phyloP scores from a whole-genome alignment of 2,113 vertebrate species.

The Eubucco bourcierii region DNA sequence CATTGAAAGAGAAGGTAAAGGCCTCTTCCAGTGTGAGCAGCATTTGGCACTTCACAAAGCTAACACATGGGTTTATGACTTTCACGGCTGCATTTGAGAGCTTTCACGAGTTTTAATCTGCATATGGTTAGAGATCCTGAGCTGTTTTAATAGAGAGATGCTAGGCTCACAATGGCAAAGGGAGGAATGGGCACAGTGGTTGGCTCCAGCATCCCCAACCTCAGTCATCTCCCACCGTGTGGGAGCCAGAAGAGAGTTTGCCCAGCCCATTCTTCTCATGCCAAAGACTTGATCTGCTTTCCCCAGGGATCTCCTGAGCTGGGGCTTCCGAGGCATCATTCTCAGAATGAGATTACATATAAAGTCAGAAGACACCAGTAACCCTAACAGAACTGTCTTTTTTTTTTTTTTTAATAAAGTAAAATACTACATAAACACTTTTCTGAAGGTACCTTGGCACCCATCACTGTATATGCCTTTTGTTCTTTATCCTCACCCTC shows the following conservation, averaged over 20 bases:
- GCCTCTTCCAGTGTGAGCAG: neutral
- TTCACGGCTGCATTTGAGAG: neutral
- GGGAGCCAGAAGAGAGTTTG: neutral
- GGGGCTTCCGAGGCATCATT: neutral
- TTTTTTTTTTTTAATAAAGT: neutral
- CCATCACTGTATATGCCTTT: neutral
- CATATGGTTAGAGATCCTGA: neutral
- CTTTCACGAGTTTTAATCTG: neutral
- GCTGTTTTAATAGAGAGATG: neutral
- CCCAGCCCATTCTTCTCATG: neutral
- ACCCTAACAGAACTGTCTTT: rapidly evolving
- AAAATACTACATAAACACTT: neutral
- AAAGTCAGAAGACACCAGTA: too few species aligned
- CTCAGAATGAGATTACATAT: neutral
- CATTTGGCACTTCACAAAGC: neutral
- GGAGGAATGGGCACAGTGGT: neutral
- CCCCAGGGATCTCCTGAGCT: neutral
- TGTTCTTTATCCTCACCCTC: neutral
- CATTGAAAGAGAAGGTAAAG: neutral
- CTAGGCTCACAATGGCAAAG: neutral
- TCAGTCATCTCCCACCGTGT: neutral
- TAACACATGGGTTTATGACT: neutral
- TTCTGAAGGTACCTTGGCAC: neutral
- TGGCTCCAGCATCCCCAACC: neutral
- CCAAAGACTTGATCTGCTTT: neutral